Base-by-base conservation (phyloP, 2,797 vertebrate species). In the Muscicapa comitata region DNA sequence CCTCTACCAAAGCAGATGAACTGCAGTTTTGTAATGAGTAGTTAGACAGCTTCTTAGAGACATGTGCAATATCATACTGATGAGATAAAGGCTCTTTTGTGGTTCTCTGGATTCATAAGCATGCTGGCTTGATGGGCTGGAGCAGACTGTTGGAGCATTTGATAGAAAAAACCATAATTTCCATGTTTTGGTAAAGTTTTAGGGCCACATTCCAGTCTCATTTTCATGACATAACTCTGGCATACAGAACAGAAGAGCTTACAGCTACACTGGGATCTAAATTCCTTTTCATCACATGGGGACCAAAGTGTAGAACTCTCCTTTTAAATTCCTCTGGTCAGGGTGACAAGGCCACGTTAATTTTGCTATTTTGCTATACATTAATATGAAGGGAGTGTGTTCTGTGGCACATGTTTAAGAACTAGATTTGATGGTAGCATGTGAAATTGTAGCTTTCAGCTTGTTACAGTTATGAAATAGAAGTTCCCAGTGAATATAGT, bases 71-170 rank as follows among this genome's bases (percentile, higher is more conserved):
- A 66, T 88, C 54, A 26, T 37, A 45, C 40, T 78, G 72, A 68
- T 68, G 72, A 94, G 81, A 90, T 93, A 92, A 95, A 72, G 70
- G 55, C 63, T 96, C 45, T 73, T 95, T 94, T 96, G 87, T 93
- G 51, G 37, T 66, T 25, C 33, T 75, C 55, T 42, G 28, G 45
- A 50, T 80, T 92, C 50, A 10, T 74, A 82, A 89, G 8, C 16
- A 21, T 28, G 15, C 70, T 68, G 47, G 15, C 37, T 86, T 2
- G 21, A 70, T 59, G 37, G 31, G 28, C 43, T 83, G 73, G 66
- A 42, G 42, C 37, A 94, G 43, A 80, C 63, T 62, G 33, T 79
- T 92, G 62, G 26, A 58, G 20, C 33, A 57, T 83, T 83, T 92
- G 70, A 74, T 65, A 47, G 13, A 55, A 85, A 79, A 79, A 85